Evolutionary conservation across 64 coral and sea anemone genomes (phyloP).

Genomic region (Stichodactyla mertensii): DNA sequence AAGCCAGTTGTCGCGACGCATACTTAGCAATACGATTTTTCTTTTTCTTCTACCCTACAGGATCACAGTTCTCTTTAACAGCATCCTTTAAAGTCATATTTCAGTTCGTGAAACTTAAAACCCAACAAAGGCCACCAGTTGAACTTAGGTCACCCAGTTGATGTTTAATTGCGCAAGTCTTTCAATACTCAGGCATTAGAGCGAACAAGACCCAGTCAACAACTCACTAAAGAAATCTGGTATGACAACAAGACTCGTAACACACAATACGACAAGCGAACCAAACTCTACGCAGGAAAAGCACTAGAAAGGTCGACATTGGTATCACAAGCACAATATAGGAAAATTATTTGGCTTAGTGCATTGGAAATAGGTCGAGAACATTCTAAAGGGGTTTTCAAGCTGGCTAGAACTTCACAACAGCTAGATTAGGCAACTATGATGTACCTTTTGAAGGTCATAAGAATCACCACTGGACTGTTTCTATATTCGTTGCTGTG

Average conservation of each 20-base stretch:
- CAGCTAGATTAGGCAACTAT: neutral
- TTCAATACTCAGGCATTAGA: neutral
- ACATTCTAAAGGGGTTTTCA: neutral
- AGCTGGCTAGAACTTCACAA: neutral
- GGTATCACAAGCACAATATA: neutral
- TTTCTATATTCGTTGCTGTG: neutral
- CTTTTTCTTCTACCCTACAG: neutral
- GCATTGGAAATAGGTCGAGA: neutral
- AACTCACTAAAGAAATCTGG: neutral
- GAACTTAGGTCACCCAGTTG: conserved; percentile 9
- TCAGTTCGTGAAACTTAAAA: neutral
- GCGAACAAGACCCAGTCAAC: neutral
- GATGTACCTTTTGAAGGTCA: neutral
- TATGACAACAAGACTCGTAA: neutral
- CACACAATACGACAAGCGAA: neutral
- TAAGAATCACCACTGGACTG: neutral
- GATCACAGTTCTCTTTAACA: neutral
- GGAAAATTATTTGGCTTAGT: neutral
- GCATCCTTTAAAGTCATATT: neutral
- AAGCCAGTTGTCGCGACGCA: neutral
- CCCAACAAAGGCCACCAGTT: conserved; percentile 2
- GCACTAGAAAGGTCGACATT: neutral
- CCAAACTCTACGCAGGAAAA: neutral
- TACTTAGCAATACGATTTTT: neutral
- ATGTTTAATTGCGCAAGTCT: conserved; percentile 9